Evolutionary conservation across 2,888 invertebrate genomes (phyloP).

Genomic region (Mythimna ferrago): DNA sequence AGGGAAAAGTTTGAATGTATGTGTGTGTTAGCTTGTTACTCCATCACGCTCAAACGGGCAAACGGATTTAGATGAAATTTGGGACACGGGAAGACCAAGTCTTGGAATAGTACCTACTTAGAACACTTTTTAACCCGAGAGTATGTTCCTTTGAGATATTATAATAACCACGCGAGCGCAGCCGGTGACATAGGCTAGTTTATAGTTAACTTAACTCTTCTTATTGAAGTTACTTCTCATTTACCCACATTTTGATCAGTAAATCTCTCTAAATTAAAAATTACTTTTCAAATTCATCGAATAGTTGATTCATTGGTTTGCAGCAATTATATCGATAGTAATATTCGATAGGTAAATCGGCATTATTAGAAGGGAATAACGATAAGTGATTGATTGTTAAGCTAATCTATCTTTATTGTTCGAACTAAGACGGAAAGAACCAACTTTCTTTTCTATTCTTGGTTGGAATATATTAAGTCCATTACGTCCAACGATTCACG

Average conservation of each 20-base stretch:
- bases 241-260: slow-evolving; percentile 2
- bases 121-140: no score
- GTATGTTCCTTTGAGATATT: no score
- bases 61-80: no score
- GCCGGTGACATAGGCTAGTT: no score
- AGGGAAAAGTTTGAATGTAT: no score
- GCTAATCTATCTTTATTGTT: slow-evolving; percentile 29
- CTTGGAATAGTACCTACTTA: no score
- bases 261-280: slow-evolving; percentile 23
- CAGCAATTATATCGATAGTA: not conserved
- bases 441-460: slow-evolving; percentile 21
- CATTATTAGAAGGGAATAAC: slow-evolving; percentile 11
- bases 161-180: no score
- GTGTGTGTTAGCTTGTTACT: no score
- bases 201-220: slow-evolving; percentile 26
- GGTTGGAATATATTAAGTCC: slow-evolving; percentile 1
- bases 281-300: slow-evolving; percentile 15
- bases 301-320: slow-evolving; percentile 29
- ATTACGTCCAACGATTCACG: slow-evolving; percentile 23
- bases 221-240: slow-evolving; percentile 23
- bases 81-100: no score
- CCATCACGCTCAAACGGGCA: no score
- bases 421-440: slow-evolving; percentile 10
- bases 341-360: slow-evolving; percentile 7
- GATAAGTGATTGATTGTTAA: slow-evolving; percentile 31